phyloP scores from a whole-genome alignment of 2,888 invertebrate genomes.

The Agonopterix subpropinquella region DNA sequence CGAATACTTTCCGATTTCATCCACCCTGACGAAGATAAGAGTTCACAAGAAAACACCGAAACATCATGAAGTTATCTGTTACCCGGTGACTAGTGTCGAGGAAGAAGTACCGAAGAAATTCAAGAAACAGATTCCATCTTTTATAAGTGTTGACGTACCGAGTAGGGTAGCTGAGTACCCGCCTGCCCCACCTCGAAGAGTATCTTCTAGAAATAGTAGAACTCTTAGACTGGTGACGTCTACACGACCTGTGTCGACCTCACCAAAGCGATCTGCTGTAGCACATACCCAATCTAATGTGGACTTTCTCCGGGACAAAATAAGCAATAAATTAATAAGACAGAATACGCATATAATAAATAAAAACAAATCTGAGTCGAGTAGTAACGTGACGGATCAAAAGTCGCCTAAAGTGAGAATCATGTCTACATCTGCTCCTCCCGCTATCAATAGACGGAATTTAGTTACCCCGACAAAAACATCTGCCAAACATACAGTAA shows the following conservation, averaged over 20 bases:
- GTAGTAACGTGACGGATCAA: slow-evolving; percentile 12
- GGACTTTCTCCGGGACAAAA: slow-evolving; percentile 77
- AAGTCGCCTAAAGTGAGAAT: slow-evolving; percentile 28
- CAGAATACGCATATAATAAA: slow-evolving; percentile 63
- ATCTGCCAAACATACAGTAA: slow-evolving; percentile 22
- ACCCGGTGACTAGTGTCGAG: slow-evolving; percentile 69
- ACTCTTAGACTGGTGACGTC: slow-evolving; percentile 80
- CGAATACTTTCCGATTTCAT: slow-evolving; percentile 88
- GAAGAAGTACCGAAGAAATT: slow-evolving; percentile 50
- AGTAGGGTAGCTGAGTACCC: slow-evolving; percentile 55
- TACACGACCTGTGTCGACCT: slow-evolving; percentile 53
- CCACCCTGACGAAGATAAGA: slow-evolving; percentile 86
- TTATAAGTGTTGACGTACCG: slow-evolving; percentile 52
- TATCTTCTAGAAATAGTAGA: slow-evolving; percentile 83
- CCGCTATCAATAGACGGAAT: slow-evolving; percentile 54
- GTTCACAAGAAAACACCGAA: slow-evolving; percentile 79
- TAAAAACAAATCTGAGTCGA: slow-evolving; percentile 17
- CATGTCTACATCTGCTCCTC: slow-evolving; percentile 60
- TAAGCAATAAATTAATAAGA: slow-evolving; percentile 74
- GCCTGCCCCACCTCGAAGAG: slow-evolving; percentile 84
- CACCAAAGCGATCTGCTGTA: slow-evolving; percentile 43
- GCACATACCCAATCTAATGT: slow-evolving; percentile 66
- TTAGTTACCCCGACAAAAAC: slow-evolving; percentile 17
- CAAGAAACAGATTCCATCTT: slow-evolving; percentile 77
- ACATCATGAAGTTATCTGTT: slow-evolving; percentile 76